Conservation (phyloP, 1,140 invertebrate species). For the Sminthurinus signatus region DNA sequence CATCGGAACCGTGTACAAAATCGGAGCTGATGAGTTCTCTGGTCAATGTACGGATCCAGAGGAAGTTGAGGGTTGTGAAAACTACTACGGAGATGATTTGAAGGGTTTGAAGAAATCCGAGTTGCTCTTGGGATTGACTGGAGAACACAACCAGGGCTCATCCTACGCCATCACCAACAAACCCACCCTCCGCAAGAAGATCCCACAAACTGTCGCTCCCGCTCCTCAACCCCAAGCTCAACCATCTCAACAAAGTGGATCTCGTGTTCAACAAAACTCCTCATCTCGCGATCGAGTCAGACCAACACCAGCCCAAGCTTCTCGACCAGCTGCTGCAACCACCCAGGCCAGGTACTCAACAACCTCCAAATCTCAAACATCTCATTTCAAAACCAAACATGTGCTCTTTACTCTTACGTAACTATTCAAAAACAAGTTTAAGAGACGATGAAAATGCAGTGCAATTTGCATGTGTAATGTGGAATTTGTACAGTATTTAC, state of each 20-base stretch:
- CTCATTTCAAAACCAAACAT: neutral
- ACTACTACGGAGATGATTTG: constrained; percentile 86
- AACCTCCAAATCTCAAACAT: neutral
- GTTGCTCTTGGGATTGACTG: constrained; percentile 67
- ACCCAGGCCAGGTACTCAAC: constrained; percentile 9
- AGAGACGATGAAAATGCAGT: neutral
- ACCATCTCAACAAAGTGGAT: constrained; percentile 17
- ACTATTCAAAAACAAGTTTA: neutral
- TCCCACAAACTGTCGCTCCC: neutral
- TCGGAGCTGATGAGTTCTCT: constrained; percentile 75
- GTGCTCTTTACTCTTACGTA: neutral
- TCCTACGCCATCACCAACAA: constrained; percentile 31
- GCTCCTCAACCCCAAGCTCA: constrained; percentile 12
- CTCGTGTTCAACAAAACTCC: constrained; percentile 12
- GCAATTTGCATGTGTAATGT: too few species aligned
- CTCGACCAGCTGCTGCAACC: neutral
- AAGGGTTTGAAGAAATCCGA: constrained; percentile 89
- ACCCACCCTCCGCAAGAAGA: constrained; percentile 33
- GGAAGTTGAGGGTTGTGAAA: constrained; percentile 57
- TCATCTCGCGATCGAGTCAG: constrained; percentile 8
- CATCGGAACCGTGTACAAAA: constrained; percentile 92
- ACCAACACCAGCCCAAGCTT: constrained; percentile 15
- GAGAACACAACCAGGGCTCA: constrained; percentile 49
- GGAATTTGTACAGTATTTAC: too few species aligned
- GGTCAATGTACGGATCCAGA: constrained; percentile 62